Conservation (phyloP, 2,113 vertebrate genomes). For the Benthochromis sp. region DNA sequence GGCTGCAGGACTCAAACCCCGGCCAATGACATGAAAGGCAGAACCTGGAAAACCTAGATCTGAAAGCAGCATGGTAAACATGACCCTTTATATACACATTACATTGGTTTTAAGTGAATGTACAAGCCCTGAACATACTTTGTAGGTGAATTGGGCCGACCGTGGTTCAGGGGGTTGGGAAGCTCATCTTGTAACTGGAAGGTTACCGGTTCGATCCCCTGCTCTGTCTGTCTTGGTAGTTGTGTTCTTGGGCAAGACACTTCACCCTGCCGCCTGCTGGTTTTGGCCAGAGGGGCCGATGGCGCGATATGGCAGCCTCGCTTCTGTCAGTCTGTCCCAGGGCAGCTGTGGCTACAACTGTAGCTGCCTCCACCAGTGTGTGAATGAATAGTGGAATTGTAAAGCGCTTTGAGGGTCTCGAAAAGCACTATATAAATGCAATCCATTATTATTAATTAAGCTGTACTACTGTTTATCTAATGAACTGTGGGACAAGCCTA, state of each 20-base stretch:
- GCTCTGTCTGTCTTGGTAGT: rapidly evolving
- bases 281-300: neutral
- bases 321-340: neutral
- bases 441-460: neutral
- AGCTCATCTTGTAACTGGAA: neutral
- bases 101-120: neutral
- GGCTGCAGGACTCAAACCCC: neutral
- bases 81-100: neutral
- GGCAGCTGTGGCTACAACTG: neutral
- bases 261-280: neutral
- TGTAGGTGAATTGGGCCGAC: rapidly evolving
- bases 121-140: rapidly evolving
- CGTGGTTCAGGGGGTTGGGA: rapidly evolving
- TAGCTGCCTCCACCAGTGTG: neutral
- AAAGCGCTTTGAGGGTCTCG: rapidly evolving
- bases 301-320: rapidly evolving
- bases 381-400: rapidly evolving
- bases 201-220: rapidly evolving
- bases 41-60: rapidly evolving
- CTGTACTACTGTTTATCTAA: neutral
- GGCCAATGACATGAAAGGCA: neutral
- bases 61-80: neutral
- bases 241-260: neutral
- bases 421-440: rapidly evolving
- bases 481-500: neutral